Base-by-base conservation (phyloP, 2,113 vertebrate genomes). In the Crotalus tigris region DNA sequence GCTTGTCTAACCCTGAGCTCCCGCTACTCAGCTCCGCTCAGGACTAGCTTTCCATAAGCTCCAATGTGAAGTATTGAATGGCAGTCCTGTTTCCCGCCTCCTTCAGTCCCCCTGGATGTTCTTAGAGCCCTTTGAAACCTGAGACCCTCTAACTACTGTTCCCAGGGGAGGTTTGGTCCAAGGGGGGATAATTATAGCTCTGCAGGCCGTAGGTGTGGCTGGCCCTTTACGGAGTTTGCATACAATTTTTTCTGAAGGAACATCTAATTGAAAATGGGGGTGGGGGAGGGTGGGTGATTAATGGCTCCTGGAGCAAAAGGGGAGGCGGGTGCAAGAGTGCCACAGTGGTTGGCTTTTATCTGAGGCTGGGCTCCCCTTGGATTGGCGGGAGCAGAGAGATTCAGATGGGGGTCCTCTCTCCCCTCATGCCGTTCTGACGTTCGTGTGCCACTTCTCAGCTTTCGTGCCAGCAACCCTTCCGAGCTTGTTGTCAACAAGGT, bases 351-450 rank as follows among this genome's bases (percentile, higher is more conserved):
- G 3, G 26, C 26, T 64, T 69, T 9, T 5, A 13, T 29, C 61
- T 13, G 29, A 13, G 69, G 33, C 19, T 8, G 69, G 69, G 33
- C 15, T 1, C 1, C n/a, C 33, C 69, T 21, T 81, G 69, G 33
- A 39, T 8, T 39, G n/a, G 69, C 19, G n/a, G 69, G 69, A 81
- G 69, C 69, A 81, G 75, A 9, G 69, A 33, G 64, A 13, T 17
- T 15, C 64, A 0, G 3, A 39, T 19, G 69, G 5, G 26, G 64
- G 2, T 2, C 3, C n/a, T 75, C 12, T 75, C 75, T 57, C 21
- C 6, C 69, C n/a, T 44, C 19, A 1, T 24, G 54, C 21, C 2
- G 1, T 26, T 15, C 6, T 26, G 10, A 0, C 0, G 1, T 24
- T 49, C 3, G 2, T 15, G 11, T 9, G 23, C 55, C 39, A 5